Evolutionary conservation across 2,113 vertebrate genomes (phyloP).

Genomic region (Coptodon rendalli): DNA sequence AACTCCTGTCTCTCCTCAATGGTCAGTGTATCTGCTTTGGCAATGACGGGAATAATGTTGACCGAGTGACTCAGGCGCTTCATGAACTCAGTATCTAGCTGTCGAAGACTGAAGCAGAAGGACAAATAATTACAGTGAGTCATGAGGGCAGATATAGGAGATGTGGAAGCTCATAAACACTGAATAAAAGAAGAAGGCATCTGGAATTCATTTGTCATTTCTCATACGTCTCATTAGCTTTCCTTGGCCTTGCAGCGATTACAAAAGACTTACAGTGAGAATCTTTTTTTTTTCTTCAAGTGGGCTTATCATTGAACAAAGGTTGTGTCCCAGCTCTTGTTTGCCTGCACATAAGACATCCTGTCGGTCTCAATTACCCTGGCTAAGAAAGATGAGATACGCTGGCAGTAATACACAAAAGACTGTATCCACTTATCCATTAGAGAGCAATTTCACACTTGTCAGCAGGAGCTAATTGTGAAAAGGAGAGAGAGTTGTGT

Average conservation of each 20-base stretch:
- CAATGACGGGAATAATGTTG: constrained; percentile 94
- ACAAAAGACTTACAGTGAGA: background rate
- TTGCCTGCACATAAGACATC: background rate
- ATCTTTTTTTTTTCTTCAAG: background rate
- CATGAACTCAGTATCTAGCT: constrained; percentile 94
- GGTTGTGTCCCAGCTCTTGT: background rate
- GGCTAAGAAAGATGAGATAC: background rate
- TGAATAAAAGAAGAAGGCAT: background rate
- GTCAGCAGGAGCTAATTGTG: constrained; percentile 24
- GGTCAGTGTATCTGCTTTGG: constrained; percentile 95
- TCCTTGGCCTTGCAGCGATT: background rate
- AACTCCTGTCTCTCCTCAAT: constrained; percentile 91
- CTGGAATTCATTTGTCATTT: background rate
- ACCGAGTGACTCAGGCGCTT: constrained; percentile 93
- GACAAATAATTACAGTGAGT: background rate
- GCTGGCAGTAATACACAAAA: background rate
- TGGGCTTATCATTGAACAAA: constrained; percentile 6
- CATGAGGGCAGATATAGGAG: background rate
- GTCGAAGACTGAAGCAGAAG: constrained; percentile 77
- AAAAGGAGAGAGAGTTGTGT: background rate
- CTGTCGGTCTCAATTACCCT: background rate
- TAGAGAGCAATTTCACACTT: constrained; percentile 40
- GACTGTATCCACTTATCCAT: constrained; percentile 16
- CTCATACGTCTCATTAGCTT: background rate
- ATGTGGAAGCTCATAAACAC: background rate